A percentile compares a stretch with the other conserved stretches of the same genome.
phyloP scores from a whole-genome alignment of 2,888 invertebrate genomes.

The Cylloceria caligata region DNA sequence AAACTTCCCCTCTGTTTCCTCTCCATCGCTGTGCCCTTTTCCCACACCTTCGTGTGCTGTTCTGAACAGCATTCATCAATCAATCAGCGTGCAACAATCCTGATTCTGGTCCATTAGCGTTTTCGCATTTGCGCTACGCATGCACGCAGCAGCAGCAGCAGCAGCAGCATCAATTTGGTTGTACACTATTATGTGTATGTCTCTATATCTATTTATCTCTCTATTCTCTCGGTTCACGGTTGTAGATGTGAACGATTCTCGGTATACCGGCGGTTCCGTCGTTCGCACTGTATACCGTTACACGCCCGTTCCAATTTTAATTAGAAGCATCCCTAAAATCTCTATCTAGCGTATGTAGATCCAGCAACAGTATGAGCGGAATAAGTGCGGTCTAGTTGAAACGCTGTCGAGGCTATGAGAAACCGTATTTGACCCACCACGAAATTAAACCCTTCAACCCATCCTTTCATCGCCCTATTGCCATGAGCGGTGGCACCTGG shows the following conservation, averaged over 20 bases:
- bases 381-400: conserved; percentile 71
- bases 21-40: conserved; percentile 39
- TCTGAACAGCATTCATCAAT: conserved; percentile 69
- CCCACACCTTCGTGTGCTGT: conserved; percentile 30
- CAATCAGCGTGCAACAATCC: conserved; percentile 67
- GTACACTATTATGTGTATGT: conserved; percentile 23
- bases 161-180: conserved; percentile 12
- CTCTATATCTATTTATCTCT: conserved; percentile 17
- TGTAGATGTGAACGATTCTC: conserved; percentile 54
- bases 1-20: conserved; percentile 4
- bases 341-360: conserved; percentile 8
- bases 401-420: conserved; percentile 50
- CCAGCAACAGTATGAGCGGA: conserved; percentile 53
- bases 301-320: conserved; percentile 70
- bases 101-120: conserved; percentile 71
- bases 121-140: conserved; percentile 65
- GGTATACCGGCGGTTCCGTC: conserved; percentile 46
- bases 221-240: conserved; percentile 24
- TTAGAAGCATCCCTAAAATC: conserved; percentile 64
- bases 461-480: background rate
- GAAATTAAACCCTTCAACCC: conserved; percentile 47
- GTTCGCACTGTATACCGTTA: conserved; percentile 44
- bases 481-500: background rate
- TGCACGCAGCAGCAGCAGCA: conserved; percentile 1
- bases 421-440: conserved; percentile 49